Evolutionary conservation across 64 coral and sea anemone species (phyloP), one percentile per base, ranked within the genome.

Genomic region (Actinia equina): DNA sequence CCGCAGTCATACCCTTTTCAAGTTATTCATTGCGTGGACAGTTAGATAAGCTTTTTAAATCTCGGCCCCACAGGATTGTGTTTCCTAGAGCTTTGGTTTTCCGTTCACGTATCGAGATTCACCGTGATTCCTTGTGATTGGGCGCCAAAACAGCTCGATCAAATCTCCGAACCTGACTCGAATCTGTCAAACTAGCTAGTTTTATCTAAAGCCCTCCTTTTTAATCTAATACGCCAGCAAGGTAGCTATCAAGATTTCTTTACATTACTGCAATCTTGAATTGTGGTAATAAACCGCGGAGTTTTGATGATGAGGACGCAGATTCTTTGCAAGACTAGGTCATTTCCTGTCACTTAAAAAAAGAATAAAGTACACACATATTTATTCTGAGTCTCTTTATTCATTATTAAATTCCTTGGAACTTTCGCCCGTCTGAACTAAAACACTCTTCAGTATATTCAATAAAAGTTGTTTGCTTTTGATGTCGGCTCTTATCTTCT

Each of bases 391-490:
- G 78, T 44, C 78, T 74, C 62, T 74, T 74, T 74, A 74, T 74
- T 74, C n/a, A 74, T 74, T 74, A 74, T 30, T 74, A 74, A 74
- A 74, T 74, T 74, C 69, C 69, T 27, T 41, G 25, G 69, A 74
- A 30, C 69, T 74, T 69, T 74, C 7, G 27, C n/a, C 69, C 69
- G 26, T 74, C 69, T 74, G 78, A 49, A 52, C 17, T 81, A 51
- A 81, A 49, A 81, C 43, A 49, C 42, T 44, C 42, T 81, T 81
- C 62, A 65, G 62, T 23, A 52, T 51, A 49, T 81, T 81, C 44
- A 52, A 81, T 19, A 81, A 25, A 81, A 22, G 44, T 49, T 81
- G 49, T 52, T 81, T 44, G 49, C 43, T 43, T 81, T 81, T 22
- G 42, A 52, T 74, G 69, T n/a, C 12, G 78, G 7, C 18, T 81